Evolutionary conservation across 2,113 vertebrate genomes (phyloP).

Genomic region (Chionis minor): DNA sequence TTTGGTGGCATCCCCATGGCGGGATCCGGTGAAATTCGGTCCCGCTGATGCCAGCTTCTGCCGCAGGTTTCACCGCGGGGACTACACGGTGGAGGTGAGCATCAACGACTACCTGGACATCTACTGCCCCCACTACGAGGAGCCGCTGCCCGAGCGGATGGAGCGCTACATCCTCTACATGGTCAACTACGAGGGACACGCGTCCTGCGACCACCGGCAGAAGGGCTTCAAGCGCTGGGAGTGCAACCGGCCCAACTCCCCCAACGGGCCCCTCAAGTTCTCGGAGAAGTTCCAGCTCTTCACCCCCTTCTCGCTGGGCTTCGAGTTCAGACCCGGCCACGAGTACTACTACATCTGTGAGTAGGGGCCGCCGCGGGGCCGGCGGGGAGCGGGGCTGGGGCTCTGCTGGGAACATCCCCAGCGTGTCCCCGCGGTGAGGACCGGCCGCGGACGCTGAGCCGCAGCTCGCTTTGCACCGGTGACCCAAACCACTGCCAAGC

Average conservation of each 20-base stretch:
- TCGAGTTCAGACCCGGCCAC: conserved; percentile 93
- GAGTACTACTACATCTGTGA: conserved; percentile 97
- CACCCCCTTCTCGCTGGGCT: conserved; percentile 95
- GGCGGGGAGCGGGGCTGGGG: rapidly evolving
- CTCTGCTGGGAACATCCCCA: rapidly evolving
- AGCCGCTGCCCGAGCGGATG: conserved; percentile 80
- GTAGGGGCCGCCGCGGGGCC: conserved; percentile 15
- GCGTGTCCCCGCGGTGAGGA: rapidly evolving
- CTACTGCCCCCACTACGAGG: conserved; percentile 94
- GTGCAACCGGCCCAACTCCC: conserved; percentile 88
- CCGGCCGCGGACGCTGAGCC: rapidly evolving
- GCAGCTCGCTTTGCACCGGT: rapidly evolving
- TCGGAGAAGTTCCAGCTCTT: conserved; percentile 98
- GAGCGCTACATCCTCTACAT: conserved; percentile 93
- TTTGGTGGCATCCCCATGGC: neutral
- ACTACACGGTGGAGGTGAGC: conserved; percentile 92
- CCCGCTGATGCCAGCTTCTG: rapidly evolving
- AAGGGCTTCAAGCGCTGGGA: conserved; percentile 97
- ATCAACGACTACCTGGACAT: conserved; percentile 98
- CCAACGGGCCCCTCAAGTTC: conserved; percentile 90
- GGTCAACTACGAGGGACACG: conserved; percentile 92
- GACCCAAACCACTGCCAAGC: rapidly evolving
- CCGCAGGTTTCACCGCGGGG: conserved; percentile 85
- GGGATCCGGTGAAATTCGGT: rapidly evolving
- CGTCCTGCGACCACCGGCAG: conserved; percentile 87